Evolutionary conservation across 1,140 invertebrate species (phyloP).

Genomic region (Chironomus tepperi): DNA sequence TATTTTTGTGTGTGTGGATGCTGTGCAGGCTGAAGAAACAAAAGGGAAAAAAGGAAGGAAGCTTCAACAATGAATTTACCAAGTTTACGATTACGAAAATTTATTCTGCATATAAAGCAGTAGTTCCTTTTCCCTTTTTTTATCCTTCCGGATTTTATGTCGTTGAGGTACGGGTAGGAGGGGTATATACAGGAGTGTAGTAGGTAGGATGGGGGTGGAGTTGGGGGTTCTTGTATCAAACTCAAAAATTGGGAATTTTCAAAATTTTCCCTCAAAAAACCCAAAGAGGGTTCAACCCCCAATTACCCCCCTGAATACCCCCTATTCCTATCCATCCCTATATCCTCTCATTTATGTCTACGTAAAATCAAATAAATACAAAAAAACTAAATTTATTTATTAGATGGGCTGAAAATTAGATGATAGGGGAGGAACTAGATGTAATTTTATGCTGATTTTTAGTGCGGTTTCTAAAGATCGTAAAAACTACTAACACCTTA

Average conservation of each 20-base stretch:
- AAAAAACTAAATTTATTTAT: background rate
- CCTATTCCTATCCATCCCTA: too few species aligned
- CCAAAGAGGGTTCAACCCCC: too few species aligned
- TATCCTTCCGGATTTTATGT: conserved; percentile 7
- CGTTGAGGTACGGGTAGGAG: background rate
- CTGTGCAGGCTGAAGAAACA: background rate
- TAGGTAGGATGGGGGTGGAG: too few species aligned
- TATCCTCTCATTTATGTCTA: background rate
- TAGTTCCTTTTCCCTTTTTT: background rate
- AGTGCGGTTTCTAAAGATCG: background rate
- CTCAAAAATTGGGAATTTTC: too few species aligned
- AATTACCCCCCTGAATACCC: too few species aligned
- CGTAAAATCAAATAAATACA: background rate
- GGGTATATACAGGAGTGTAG: too few species aligned
- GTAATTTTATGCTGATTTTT: conserved; percentile 14
- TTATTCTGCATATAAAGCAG: background rate
- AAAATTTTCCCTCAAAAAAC: too few species aligned
- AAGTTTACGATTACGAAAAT: background rate
- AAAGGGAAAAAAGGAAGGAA: background rate
- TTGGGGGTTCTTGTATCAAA: too few species aligned
- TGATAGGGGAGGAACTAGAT: background rate
- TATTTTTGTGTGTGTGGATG: background rate
- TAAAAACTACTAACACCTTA: conserved; percentile 5
- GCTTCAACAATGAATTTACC: background rate
- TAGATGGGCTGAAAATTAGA: background rate